Percentiles rank a stretch among this genome's conserved stretches.
Conservation (phyloP, 2,888 invertebrate genomes). For the Danaus chrysippus region DNA sequence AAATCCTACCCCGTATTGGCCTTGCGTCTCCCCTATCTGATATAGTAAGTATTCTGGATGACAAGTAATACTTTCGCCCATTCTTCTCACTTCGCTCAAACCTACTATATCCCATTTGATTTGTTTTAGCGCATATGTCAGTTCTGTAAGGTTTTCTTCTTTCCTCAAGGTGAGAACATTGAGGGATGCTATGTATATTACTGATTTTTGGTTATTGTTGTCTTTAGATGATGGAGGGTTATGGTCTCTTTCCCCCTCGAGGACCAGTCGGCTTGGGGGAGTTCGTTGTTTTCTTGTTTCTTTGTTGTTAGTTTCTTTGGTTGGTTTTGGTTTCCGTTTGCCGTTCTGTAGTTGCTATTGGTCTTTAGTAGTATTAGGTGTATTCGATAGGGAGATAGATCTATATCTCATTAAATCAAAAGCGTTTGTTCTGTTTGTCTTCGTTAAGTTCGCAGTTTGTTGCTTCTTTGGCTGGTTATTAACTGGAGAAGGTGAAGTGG, state of each 20-base stretch:
- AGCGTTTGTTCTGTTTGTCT: constrained; percentile 10
- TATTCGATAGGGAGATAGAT: constrained; percentile 11
- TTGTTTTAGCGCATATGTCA: constrained; percentile 4
- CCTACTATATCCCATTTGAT: neutral
- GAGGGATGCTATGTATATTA: constrained; percentile 19
- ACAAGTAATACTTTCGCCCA: constrained; percentile 15
- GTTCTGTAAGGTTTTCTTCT: too few relatives aligned
- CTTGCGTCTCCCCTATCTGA: constrained; percentile 32
- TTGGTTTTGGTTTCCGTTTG: constrained; percentile 4
- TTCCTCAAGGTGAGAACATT: constrained; percentile 27
- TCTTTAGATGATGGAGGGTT: neutral
- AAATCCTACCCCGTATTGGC: constrained; percentile 35
- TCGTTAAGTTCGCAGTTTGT: constrained; percentile 4
- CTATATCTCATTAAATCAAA: constrained; percentile 15
- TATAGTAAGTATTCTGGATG: constrained; percentile 19
- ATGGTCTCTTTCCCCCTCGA: constrained; percentile 4
- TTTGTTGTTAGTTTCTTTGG: neutral
- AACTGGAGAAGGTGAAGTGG: constrained; percentile 20
- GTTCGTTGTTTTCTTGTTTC: neutral
- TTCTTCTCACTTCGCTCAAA: too few relatives aligned
- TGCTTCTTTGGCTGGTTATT: constrained; percentile 19
- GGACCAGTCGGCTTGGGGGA: too few relatives aligned
- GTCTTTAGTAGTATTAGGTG: constrained; percentile 4
- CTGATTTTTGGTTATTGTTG: constrained; percentile 9
- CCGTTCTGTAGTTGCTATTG: constrained; percentile 19